Conservation (phyloP, 1,140 invertebrate genomes). For the Atta colombica region DNA sequence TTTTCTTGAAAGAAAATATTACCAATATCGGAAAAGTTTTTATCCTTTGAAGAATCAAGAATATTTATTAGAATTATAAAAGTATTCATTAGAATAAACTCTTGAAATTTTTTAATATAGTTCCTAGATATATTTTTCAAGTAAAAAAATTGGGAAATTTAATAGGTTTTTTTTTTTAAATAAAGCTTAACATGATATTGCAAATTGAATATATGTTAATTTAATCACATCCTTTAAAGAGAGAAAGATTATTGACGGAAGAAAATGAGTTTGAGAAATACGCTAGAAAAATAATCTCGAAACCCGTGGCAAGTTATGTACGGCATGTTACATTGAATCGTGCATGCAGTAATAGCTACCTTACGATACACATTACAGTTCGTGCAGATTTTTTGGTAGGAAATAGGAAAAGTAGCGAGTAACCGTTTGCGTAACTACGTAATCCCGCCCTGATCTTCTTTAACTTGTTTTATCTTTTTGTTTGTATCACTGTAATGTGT, state of each 20-base stretch:
- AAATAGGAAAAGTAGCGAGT: constrained; percentile 75
- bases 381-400: constrained; percentile 73
- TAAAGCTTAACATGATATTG: neutral
- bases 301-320: constrained; percentile 64
- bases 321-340: constrained; percentile 67
- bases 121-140: neutral
- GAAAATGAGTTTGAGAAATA: neutral
- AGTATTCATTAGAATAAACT: neutral
- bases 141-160: neutral
- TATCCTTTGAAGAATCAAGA: neutral
- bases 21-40: constrained; percentile 15
- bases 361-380: constrained; percentile 68
- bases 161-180: neutral
- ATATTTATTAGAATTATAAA: neutral
- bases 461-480: constrained; percentile 76
- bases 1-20: neutral
- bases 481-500: constrained; percentile 86
- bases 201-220: neutral
- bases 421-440: constrained; percentile 70
- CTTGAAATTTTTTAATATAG: constrained; percentile 19
- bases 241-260: neutral
- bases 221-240: neutral
- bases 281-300: neutral
- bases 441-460: constrained; percentile 20
- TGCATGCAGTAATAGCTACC: constrained; percentile 82